Base-by-base conservation (phyloP, 2,797 vertebrate species). In the Meda fulgida region DNA sequence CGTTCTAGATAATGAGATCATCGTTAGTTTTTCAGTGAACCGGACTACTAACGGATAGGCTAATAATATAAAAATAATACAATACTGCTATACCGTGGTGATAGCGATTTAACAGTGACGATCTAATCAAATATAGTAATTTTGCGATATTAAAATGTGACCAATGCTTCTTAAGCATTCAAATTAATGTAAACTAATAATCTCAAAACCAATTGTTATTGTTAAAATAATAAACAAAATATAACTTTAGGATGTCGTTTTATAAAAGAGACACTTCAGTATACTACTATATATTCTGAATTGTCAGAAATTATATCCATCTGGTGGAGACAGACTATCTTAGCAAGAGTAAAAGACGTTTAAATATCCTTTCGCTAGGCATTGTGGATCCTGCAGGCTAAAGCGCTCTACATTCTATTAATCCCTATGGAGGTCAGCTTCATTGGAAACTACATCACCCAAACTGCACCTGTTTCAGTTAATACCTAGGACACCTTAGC, bases 391-490 rank as follows among this genome's bases (percentile, higher is more conserved):
- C 88, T 89, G 89, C 83, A 90, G 91, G 83, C 76, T 2, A 78
- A 2, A 16, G 1, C 48, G 4, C 3, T 1, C 11, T 34, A 13
- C 21, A 19, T 76, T 60, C 19, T 18, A 7, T 67, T 29, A 0
- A 0, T 11, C 7, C 0, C 6, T 3, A 3, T 0, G 0, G 1
- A 8, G 3, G 0, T 29, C 58, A 4, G 0, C 0, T 9, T 38
- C 4, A 0, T 7, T 11, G 26, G 69, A 85, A 90, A 96, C 95
- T 95, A 94, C 95, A 95, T 81, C 87, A 91, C 91, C 94, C 94
- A 60, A 34, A 21, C 46, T 11, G 21, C 31, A 7, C 9, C 21
- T 13, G 76, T 43, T 40, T 73, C 29, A 19, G 70, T 66, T 82
- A 84, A 84, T 66, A 10, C 78, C 58, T 65, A 18, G 13, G 36